Evolutionary conservation across 2,888 invertebrate genomes (phyloP).

Genomic region (Callyntrura sp.): DNA sequence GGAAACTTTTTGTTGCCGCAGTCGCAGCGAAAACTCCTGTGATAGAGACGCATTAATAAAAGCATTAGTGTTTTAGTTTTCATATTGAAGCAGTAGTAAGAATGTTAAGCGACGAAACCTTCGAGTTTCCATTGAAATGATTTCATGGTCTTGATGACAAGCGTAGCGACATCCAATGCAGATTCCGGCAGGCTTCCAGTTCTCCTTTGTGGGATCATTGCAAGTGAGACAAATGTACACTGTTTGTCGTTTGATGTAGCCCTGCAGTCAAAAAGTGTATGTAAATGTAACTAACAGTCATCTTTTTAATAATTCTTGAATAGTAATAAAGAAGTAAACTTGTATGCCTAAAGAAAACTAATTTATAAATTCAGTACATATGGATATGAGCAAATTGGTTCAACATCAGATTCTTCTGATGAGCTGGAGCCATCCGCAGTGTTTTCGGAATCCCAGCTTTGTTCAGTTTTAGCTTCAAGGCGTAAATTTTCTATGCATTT

Average conservation of each 20-base stretch:
- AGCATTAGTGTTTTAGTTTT: too few species aligned
- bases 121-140: constrained; percentile 98
- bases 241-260: constrained; percentile 96
- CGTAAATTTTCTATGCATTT: constrained; percentile 17
- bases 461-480: not conserved
- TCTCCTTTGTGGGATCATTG: constrained; percentile 88
- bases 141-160: constrained; percentile 98
- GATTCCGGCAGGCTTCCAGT: constrained; percentile 91
- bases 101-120: constrained; percentile 85
- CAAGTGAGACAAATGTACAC: constrained; percentile 98
- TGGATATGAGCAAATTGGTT: constrained; percentile 65
- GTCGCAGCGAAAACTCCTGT: constrained; percentile 96
- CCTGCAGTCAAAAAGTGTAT: constrained; percentile 87
- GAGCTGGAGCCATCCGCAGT: not conserved
- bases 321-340: too few species aligned
- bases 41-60: constrained; percentile 72
- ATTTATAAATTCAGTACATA: too few species aligned
- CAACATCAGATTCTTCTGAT: constrained; percentile 43
- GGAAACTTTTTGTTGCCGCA: constrained; percentile 94
- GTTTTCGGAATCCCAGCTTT: not conserved
- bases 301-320: too few species aligned
- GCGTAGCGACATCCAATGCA: constrained; percentile 97
- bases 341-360: constrained; percentile 11
- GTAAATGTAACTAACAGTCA: too few species aligned
- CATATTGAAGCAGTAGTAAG: too few species aligned